Conservation (phyloP, 2,113 vertebrate species). For the Pollachius pollachius region DNA sequence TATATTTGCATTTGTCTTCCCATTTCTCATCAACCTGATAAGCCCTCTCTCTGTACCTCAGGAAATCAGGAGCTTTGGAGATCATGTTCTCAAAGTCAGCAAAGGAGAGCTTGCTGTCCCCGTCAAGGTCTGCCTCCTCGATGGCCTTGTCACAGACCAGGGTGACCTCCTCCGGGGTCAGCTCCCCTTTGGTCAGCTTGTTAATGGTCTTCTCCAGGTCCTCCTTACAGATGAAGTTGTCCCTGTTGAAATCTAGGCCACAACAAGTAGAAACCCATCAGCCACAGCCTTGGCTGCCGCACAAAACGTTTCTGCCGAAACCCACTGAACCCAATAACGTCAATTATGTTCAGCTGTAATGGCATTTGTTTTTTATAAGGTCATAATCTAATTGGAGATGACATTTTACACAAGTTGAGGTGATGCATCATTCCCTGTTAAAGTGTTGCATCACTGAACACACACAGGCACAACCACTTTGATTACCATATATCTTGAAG, state of each 20-base stretch:
- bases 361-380: too few relatives aligned
- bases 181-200: constrained; percentile 88
- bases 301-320: neutral
- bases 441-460: too few relatives aligned
- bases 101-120: constrained; percentile 87
- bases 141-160: constrained; percentile 92
- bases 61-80: constrained; percentile 92
- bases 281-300: neutral
- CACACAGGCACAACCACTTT: neutral
- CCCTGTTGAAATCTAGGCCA: constrained; percentile 88
- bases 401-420: too few relatives aligned
- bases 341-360: too few relatives aligned
- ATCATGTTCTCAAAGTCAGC: constrained; percentile 98
- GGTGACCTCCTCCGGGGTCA: constrained; percentile 85
- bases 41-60: constrained; percentile 78
- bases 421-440: too few relatives aligned
- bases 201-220: constrained; percentile 87
- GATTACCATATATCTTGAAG: constrained; percentile 90
- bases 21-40: neutral
- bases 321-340: too few relatives aligned
- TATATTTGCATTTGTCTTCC: neutral
- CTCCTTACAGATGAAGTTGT: constrained; percentile 93
- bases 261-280: neutral
- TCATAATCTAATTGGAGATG: too few relatives aligned
- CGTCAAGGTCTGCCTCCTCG: constrained; percentile 93